Evolutionary conservation across 2,113 vertebrate genomes (phyloP).

Genomic region (Nannospalax galili): DNA sequence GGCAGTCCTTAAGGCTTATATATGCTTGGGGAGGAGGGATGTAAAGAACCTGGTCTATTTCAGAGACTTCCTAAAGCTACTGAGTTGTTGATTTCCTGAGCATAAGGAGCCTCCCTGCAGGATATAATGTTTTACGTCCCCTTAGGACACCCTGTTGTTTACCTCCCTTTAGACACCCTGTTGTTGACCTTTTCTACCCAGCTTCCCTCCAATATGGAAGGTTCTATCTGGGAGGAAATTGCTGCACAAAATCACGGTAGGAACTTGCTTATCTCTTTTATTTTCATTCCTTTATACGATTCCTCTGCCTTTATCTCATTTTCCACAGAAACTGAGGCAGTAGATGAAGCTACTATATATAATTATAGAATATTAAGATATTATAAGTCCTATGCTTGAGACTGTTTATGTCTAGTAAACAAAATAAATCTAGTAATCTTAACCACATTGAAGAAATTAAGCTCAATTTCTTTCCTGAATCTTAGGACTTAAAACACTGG

Average conservation of each 20-base stretch:
- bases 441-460: conserved; percentile 20
- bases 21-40: no score
- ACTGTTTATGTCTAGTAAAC: conserved; percentile 11
- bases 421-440: conserved; percentile 34
- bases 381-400: background rate
- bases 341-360: background rate
- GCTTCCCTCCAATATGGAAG: no score
- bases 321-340: conserved; percentile 1
- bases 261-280: conserved; percentile 21
- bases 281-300: conserved; percentile 21
- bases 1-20: no score
- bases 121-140: no score
- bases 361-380: conserved; percentile 30
- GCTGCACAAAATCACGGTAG: background rate
- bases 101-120: no score
- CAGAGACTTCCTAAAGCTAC: no score
- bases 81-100: no score
- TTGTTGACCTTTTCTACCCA: no score
- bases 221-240: no score
- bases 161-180: no score
- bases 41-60: no score
- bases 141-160: no score
- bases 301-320: background rate
- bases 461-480: background rate
- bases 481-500: background rate